Conservation (phyloP, 2,113 vertebrate genomes). For the Microcebus ravelobensis region DNA sequence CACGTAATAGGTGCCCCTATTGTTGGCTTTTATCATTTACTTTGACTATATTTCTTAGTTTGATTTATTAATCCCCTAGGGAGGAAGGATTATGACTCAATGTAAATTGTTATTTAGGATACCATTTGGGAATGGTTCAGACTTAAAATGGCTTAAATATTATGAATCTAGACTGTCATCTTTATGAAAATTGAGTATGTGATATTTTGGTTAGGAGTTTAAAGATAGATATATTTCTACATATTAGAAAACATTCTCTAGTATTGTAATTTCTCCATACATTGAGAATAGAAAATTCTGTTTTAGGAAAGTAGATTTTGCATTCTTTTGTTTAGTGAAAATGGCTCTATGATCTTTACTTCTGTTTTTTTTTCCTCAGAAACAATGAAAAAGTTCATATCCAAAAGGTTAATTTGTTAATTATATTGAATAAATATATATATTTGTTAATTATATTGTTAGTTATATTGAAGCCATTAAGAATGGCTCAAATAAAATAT, state of each 20-base stretch:
- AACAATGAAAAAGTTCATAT: not conserved
- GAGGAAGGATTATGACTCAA: not conserved
- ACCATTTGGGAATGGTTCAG: not conserved
- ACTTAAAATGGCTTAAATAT: conserved; percentile 31
- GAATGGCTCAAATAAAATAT: not conserved
- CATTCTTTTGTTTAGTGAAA: conserved; percentile 17
- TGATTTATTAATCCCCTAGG: not conserved
- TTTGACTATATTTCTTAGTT: conserved; percentile 17
- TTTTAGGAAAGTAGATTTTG: not conserved
- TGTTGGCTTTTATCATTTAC: conserved; percentile 26
- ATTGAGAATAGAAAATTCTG: conserved; percentile 30
- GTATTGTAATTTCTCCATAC: not conserved
- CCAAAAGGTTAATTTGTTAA: not conserved
- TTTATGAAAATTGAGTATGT: conserved; percentile 47
- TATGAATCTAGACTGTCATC: not conserved
- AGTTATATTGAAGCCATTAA: not conserved
- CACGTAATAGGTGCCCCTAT: not conserved
- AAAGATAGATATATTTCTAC: not conserved
- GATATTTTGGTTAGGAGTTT: conserved; percentile 32
- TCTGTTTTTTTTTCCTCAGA: conserved; percentile 9
- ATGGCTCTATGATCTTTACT: not conserved
- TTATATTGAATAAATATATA: not conserved
- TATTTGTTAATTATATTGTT: not conserved
- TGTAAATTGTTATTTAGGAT: not conserved
- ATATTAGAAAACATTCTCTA: not conserved